Base-by-base conservation (phyloP, 2,888 invertebrate genomes). In the Bruchidius siliquastri region DNA sequence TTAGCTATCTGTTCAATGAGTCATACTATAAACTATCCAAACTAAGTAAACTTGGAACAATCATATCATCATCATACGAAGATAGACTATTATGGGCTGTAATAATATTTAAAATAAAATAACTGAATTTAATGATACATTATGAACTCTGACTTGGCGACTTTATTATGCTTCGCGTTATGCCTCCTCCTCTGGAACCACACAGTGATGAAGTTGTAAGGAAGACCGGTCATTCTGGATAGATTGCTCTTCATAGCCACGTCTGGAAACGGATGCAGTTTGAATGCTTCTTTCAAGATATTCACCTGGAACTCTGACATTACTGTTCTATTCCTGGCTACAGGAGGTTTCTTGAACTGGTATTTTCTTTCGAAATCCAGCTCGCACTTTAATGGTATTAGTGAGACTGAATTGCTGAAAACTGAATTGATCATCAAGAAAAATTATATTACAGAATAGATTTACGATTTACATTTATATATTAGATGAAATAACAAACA, bases 101-200 rank as follows among this genome's bases (percentile, higher is more conserved):
- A 26, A 26, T 8, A 26, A 8, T 8, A 26, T n/a, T n/a, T n/a
- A 26, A 26, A 26, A 26, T 8, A 26, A 26, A 26, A 26, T 26
- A 2, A 4, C 8, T 26, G 26, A 26, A 49, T 49, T 49, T 8
- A 49, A 49, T 49, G 49, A 49, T 49, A 13, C 49, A 49, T 18
- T 8, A 49, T 13, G 13, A 13, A 49, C 49, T 49, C 49, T 13
- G 49, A 8, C 49, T 49, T 49, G 18, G 49, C 49, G 13, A 49
- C 49, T 18, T 49, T 49, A 49, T 49, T 49, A 49, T 49, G 49
- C 18, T 49, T 49, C 0, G 22, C 20, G 69, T 22, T 69, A 18
- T 69, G 22, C n/a, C 69, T 69, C 69, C 69, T 69, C 18, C 26
- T 69, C 21, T 69, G 69, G n/a, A 69, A 69, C 69, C 69, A 69